Evolutionary conservation across 1,140 invertebrate species (phyloP).

Genomic region (fruit fly (Drosophila melanogaster)): Release_6_plus_ISO1_MT NT_033777.3:28116001-28116500

Average conservation of each 20-base stretch:
- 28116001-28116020: neutral
- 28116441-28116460: slow-evolving; percentile 65
- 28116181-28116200: neutral
- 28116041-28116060: neutral
- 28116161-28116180: slow-evolving; percentile 1
- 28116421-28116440: slow-evolving; percentile 82
- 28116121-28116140: slow-evolving; percentile 11
- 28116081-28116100: slow-evolving; percentile 4
- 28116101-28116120: slow-evolving; percentile 1
- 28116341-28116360: slow-evolving; percentile 4
- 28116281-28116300: slow-evolving; percentile 72
- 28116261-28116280: slow-evolving; percentile 78
- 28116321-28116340: slow-evolving; percentile 3
- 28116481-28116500: slow-evolving; percentile 80
- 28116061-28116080: slow-evolving; percentile 1
- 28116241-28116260: slow-evolving; percentile 73
- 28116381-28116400: slow-evolving; percentile 70
- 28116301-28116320: slow-evolving; percentile 38
- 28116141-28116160: slow-evolving; percentile 3
- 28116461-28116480: slow-evolving; percentile 70
- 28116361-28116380: slow-evolving; percentile 11
- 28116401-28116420: slow-evolving; percentile 82
- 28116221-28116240: slow-evolving; percentile 56
- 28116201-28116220: slow-evolving; percentile 37
- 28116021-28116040: neutral